These are phyloP conservation scores for Invenusta paracnida DNA, from an alignment of 2,888 invertebrate species.

Conservation along the genomic window DNA sequence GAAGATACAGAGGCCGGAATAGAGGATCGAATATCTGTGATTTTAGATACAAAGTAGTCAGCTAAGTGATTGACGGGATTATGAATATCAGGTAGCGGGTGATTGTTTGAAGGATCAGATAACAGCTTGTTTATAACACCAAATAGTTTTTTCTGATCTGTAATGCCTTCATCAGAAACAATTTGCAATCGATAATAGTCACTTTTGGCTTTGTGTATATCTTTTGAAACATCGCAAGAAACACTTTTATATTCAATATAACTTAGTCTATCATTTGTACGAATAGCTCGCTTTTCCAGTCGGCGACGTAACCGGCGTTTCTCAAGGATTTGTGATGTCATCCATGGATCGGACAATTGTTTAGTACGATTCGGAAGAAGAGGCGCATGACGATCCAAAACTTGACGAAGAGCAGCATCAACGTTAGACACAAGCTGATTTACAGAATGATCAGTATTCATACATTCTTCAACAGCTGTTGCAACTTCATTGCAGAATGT, in stretches of 20 bases:
- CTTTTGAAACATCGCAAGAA: slow-evolving; percentile 29
- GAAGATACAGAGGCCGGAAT: not conserved
- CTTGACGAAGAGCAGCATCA: slow-evolving; percentile 29
- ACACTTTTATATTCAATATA: slow-evolving; percentile 29
- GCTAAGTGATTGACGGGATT: slow-evolving; percentile 5
- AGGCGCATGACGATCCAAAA: slow-evolving; percentile 27
- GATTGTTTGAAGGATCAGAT: slow-evolving; percentile 18
- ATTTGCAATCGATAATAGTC: slow-evolving; percentile 29
- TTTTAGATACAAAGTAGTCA: not conserved
- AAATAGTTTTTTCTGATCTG: slow-evolving; percentile 29
- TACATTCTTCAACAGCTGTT: slow-evolving; percentile 29
- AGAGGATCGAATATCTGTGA: not conserved
- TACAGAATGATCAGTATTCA: slow-evolving; percentile 29
- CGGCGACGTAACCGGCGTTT: slow-evolving; percentile 24
- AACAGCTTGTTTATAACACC: slow-evolving; percentile 29
- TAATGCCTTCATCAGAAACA: slow-evolving; percentile 29
- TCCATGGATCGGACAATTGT: slow-evolving; percentile 25
- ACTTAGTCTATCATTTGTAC: slow-evolving; percentile 29
- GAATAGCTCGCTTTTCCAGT: slow-evolving; percentile 29
- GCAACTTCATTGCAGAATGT: slow-evolving; percentile 29
- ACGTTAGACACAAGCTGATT: slow-evolving; percentile 29
- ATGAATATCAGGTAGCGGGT: slow-evolving; percentile 29
- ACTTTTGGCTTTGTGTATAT: slow-evolving; percentile 29
- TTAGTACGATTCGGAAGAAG: slow-evolving; percentile 27
- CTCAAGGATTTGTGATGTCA: slow-evolving; percentile 22